Base-by-base conservation (phyloP, 2,113 vertebrate genomes). In the Haplochromis burtoni region DNA sequence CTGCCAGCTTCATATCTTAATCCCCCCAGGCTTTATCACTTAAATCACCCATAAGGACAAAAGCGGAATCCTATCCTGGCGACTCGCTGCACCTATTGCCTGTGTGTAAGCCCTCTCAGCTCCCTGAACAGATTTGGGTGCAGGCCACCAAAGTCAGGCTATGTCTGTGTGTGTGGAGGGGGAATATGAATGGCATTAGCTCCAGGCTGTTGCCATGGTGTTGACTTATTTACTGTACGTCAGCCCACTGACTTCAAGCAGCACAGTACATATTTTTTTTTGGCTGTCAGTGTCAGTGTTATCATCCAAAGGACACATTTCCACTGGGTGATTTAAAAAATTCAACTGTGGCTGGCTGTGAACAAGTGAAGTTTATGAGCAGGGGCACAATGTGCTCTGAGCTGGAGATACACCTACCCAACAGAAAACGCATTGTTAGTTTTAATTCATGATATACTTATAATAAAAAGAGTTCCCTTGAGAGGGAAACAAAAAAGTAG, bases 211-310 rank as follows among this genome's bases (percentile, higher is more conserved):
- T 94, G 88, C 92, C 91, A 94, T 94, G 92, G 91, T 87, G 88
- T 93, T 90, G 80, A 92, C 88, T 93, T 94, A 94, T 94, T 94
- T 96, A 95, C 88, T 91, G 93, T 93, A 92, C 83, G 90, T 94
- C 89, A 90, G 88, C 87, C 88, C 82, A 84, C 86, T 92, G 91
- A 88, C 92, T 92, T 94, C 86, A 94, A 93, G 90, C 88, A 89
- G 87, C 19, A 42, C 79, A 68, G 42, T 53, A 51, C 83, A 79
- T 88, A 87, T 90, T 90, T 31, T 33, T 61, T 66, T 38, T 66
- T 86, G 51, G 89, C 92, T 93, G 90, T 88, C 85, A 91, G 38
- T 91, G 92, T 91, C 90, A 88, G 63, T 87, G 86, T 91, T 93
- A 90, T 93, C 91, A 91, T 90, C 87, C 84, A 91, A 89, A 88